Evolutionary conservation across 2,888 invertebrate genomes (phyloP), one percentile per base, ranked within the genome.

Genomic region (Pandemis heparana): DNA sequence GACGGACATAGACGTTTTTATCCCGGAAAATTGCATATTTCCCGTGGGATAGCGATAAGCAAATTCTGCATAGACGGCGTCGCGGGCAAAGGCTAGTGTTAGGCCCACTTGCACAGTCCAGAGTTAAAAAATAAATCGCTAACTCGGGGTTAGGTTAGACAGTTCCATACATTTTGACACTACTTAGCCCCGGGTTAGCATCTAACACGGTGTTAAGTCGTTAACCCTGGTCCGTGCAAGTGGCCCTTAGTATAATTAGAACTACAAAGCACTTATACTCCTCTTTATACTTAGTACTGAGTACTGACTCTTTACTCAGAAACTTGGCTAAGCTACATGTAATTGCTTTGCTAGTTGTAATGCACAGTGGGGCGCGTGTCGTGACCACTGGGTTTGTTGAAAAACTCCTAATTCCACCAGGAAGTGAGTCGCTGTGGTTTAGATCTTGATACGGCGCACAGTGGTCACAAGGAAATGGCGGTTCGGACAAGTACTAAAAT

Each of bases 371-470:
- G 61, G 67, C 16, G 43, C 41, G 16, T 74, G 60, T 66, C 75
- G 75, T 75, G 74, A 75, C 73, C 64, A 3, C 60, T 64, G 64
- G 64, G 32, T 66, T 51, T 18, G 61, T 67, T 61, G 71, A 53
- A 61, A 71, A 71, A 67, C 71, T 67, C 53, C 53, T 67, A 71
- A 71, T 67, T 71, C 53, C 53, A 66, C 66, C 60, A 71, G 66
- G 61, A 71, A 71, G 66, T 61, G 16, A 67, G 53, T 61, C 64
- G 71, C 65, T 66, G 61, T 67, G 66, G 56, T 43, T 70, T 41
- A 43, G 43, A 71, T 71, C 71, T 71, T 71, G 71, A 71, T 71
- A 71, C 41, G 65, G 39, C 51, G 60, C 71, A 71, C 71, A 41
- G 59, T 60, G 71, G 65, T 60, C 12, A 9, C 3, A 46, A n/a